phyloP scores from a whole-genome alignment of 2,797 vertebrate genomes.

The Botia almorhae region DNA sequence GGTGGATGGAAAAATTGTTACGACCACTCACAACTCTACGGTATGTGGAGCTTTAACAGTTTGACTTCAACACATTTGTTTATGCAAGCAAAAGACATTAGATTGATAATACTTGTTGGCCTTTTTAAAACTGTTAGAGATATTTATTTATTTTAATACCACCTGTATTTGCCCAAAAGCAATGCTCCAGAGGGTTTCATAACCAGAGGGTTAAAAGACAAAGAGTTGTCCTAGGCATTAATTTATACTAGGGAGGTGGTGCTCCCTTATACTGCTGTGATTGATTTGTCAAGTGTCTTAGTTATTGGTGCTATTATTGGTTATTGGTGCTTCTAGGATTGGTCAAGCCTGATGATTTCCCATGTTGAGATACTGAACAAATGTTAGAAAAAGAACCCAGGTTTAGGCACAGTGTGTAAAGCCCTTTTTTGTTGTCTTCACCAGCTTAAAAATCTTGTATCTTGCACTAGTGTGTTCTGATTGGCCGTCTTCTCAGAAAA shows the following conservation, averaged over 20 bases:
- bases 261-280: too few relatives aligned
- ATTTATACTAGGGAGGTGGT: too few relatives aligned
- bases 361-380: background rate
- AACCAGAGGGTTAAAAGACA: too few relatives aligned
- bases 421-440: background rate
- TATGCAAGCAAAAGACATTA: background rate
- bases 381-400: background rate
- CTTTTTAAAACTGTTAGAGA: background rate
- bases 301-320: too few relatives aligned
- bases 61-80: background rate
- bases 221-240: too few relatives aligned
- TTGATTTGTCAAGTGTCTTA: too few relatives aligned
- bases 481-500: slow-evolving; percentile 4
- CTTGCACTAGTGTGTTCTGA: background rate
- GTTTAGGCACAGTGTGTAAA: background rate
- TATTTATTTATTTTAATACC: background rate
- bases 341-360: too few relatives aligned
- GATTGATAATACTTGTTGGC: background rate
- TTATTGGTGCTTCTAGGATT: too few relatives aligned
- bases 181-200: too few relatives aligned
- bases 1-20: slow-evolving; percentile 84
- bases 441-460: background rate
- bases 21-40: slow-evolving; percentile 79
- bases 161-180: too few relatives aligned
- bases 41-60: slow-evolving; percentile 70